These are phyloP conservation scores for Macaria liturata DNA, from an alignment of 2,888 invertebrate genomes.

Conservation along the genomic window DNA sequence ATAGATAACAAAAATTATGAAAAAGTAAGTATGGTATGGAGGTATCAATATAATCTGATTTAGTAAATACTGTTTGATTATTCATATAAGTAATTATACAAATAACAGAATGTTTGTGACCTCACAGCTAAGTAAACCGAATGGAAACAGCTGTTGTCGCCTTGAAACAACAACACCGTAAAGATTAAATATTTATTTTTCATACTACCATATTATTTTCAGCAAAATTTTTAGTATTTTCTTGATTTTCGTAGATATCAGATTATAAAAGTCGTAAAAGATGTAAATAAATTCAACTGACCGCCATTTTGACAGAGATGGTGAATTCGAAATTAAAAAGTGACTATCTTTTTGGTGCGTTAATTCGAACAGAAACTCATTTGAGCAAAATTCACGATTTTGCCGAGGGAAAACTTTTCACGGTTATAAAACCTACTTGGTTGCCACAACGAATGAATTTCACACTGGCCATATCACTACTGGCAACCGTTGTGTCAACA, in stretches of 20 bases:
- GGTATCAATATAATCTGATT: too few species aligned
- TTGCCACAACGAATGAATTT: conserved; percentile 29
- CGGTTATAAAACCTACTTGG: conserved; percentile 21
- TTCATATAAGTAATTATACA: too few species aligned
- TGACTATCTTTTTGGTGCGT: conserved; percentile 13
- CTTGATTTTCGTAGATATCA: too few species aligned
- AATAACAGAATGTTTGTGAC: conserved; percentile 52
- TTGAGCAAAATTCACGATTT: neutral
- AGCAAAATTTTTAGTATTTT: too few species aligned
- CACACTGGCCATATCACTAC: conserved; percentile 56
- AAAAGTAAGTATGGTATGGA: too few species aligned
- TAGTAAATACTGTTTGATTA: too few species aligned
- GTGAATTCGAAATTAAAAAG: conserved; percentile 2
- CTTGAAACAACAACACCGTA: conserved; percentile 30
- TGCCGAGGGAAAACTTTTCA: conserved; percentile 3
- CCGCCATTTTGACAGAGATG: too few species aligned
- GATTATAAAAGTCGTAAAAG: too few species aligned
- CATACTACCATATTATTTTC: too few species aligned
- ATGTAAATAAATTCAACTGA: too few species aligned
- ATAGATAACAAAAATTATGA: too few species aligned
- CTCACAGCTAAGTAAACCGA: conserved; percentile 34
- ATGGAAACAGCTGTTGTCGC: conserved; percentile 44
- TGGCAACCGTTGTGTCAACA: conserved; percentile 79
- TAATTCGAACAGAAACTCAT: neutral
- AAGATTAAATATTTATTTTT: too few species aligned